phyloP scores from a whole-genome alignment of 2,888 invertebrate species.

The Conops quadrifasciatus region DNA sequence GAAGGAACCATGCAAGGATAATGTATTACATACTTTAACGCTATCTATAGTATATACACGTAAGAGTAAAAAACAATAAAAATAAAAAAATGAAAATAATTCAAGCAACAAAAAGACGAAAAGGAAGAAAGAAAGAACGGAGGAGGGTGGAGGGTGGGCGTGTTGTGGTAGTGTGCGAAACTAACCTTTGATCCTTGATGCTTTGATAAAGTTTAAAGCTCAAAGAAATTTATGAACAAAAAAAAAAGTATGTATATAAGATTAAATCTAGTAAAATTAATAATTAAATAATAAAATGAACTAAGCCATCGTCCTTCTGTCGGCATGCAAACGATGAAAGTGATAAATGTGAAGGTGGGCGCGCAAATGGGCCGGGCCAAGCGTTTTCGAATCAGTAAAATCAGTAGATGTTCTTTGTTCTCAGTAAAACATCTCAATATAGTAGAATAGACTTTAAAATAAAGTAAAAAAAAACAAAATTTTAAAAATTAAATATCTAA shows the following conservation, averaged over 20 bases:
- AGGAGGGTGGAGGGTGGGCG: neutral
- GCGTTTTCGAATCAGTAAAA: no score
- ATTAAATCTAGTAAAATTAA: slow-evolving; percentile 19
- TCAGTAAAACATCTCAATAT: no score
- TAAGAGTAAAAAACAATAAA: neutral
- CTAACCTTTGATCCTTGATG: slow-evolving; percentile 10
- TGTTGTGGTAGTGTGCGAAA: no score
- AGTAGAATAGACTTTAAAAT: no score
- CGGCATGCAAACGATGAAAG: no score
- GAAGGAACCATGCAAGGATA: no score
- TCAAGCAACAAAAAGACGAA: neutral
- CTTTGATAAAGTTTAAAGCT: slow-evolving; percentile 4
- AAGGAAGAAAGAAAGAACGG: neutral
- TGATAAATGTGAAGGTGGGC: no score
- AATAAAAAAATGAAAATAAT: neutral
- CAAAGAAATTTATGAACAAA: slow-evolving; percentile 1
- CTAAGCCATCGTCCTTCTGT: neutral
- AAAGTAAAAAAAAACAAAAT: no score
- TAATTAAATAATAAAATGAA: slow-evolving; percentile 14
- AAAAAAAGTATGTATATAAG: neutral
- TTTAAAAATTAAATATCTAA: no score
- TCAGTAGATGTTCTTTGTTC: no score
- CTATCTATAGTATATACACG: neutral
- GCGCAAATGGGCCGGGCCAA: no score
- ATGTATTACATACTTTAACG: neutral